Conservation (phyloP, 2,888 invertebrate genomes). For the Machimus atricapillus region DNA sequence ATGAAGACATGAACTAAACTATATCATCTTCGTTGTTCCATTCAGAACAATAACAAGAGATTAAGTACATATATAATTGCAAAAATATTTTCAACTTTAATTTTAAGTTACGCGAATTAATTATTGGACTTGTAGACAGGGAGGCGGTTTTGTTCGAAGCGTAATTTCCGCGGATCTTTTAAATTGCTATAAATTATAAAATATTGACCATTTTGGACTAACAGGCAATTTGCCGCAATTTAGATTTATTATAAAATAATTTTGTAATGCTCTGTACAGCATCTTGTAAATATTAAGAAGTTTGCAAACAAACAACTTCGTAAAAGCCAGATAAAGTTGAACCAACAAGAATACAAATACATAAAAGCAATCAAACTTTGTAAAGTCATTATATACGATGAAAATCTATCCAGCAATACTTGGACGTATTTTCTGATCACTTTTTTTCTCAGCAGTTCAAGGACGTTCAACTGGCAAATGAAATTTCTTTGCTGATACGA, state of each 20-base stretch:
- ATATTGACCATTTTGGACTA: too few relatives aligned
- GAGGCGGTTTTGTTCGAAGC: too few relatives aligned
- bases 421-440: background rate
- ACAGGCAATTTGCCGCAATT: background rate
- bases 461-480: background rate
- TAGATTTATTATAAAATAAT: background rate
- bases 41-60: too few relatives aligned
- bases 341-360: background rate
- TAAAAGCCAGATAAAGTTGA: background rate
- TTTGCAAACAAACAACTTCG: background rate
- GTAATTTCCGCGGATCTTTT: background rate
- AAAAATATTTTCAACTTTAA: too few relatives aligned
- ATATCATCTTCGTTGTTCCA: too few relatives aligned
- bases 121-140: too few relatives aligned
- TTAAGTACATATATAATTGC: too few relatives aligned
- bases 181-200: background rate
- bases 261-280: too few relatives aligned
- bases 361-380: background rate
- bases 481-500: background rate
- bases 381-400: background rate
- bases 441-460: background rate
- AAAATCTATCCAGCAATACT: background rate
- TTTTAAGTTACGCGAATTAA: too few relatives aligned
- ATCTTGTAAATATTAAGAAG: background rate
- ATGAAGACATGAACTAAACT: too few relatives aligned